These are phyloP conservation scores for Drosophila kikkawai DNA, from an alignment of 1,140 invertebrate species.

Conservation along the genomic window DNA sequence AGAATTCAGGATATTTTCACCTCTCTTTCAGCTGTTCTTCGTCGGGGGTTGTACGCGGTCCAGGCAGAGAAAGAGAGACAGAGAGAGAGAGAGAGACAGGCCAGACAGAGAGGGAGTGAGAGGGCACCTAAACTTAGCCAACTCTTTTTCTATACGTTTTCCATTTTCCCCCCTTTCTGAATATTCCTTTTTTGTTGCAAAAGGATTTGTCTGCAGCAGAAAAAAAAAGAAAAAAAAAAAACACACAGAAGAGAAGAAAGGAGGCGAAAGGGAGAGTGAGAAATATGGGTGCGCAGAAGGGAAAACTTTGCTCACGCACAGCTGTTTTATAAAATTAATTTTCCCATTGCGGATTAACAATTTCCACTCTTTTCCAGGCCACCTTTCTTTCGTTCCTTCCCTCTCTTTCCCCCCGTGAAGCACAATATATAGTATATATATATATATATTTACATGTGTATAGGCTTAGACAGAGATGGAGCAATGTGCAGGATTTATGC, in stretches of 20 bases:
- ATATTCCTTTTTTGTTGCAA: constrained; percentile 36
- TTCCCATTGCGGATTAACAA: constrained; percentile 84
- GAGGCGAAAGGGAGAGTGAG: constrained; percentile 8
- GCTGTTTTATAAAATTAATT: constrained; percentile 84
- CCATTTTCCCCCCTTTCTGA: constrained; percentile 33
- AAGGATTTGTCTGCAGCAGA: constrained; percentile 40
- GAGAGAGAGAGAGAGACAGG: constrained; percentile 1
- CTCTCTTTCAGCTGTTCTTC: constrained; percentile 64
- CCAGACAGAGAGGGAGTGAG: constrained; percentile 13
- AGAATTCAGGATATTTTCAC: constrained; percentile 30
- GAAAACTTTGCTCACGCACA: constrained; percentile 59
- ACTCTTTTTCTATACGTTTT: constrained; percentile 55
- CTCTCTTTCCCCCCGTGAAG: neutral
- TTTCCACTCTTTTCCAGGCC: constrained; percentile 62
- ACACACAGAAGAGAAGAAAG: neutral
- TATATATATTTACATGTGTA: constrained; percentile 4
- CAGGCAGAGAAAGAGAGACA: neutral
- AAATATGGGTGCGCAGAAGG: constrained; percentile 11
- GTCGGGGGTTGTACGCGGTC: constrained; percentile 51
- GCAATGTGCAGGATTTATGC: constrained; percentile 44
- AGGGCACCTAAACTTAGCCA: constrained; percentile 58
- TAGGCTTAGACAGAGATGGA: constrained; percentile 20
- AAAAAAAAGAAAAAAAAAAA: neutral
- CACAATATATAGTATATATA: neutral
- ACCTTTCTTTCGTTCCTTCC: constrained; percentile 1